A percentile compares a stretch with the other conserved stretches of the same genome.
Conservation (phyloP, 2,113 vertebrate genomes). For the Leuciscus idus region DNA sequence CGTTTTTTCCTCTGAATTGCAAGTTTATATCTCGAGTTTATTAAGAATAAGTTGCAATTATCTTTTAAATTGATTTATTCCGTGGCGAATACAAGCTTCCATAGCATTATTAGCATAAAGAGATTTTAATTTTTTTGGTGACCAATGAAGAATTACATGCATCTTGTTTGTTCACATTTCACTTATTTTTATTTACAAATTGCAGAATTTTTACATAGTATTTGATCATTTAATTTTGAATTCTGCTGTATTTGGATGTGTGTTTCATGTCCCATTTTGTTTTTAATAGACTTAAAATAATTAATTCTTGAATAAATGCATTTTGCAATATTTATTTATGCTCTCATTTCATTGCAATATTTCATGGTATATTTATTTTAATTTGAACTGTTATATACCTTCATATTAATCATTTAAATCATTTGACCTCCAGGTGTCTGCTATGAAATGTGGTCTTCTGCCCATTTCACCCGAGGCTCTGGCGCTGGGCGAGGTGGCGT, state of each 20-base stretch:
- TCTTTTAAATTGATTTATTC: too few relatives aligned
- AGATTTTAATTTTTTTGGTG: too few relatives aligned
- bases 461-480: slow-evolving; percentile 95
- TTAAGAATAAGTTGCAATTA: too few relatives aligned
- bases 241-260: not conserved
- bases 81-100: too few relatives aligned
- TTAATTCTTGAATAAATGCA: too few relatives aligned
- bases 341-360: not conserved
- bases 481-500: slow-evolving; percentile 89
- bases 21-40: too few relatives aligned
- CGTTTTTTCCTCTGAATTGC: too few relatives aligned
- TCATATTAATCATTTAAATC: not conserved
- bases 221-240: too few relatives aligned
- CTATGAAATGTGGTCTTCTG: slow-evolving; percentile 96
- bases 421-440: slow-evolving; percentile 83
- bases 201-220: too few relatives aligned
- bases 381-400: not conserved
- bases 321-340: not conserved
- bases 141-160: not conserved
- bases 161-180: not conserved
- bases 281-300: too few relatives aligned
- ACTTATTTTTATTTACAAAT: too few relatives aligned
- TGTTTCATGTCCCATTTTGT: not conserved
- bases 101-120: too few relatives aligned
- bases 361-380: not conserved